phyloP scores from a whole-genome alignment of 2,113 vertebrate species.

The Larimichthys polyactis region DNA sequence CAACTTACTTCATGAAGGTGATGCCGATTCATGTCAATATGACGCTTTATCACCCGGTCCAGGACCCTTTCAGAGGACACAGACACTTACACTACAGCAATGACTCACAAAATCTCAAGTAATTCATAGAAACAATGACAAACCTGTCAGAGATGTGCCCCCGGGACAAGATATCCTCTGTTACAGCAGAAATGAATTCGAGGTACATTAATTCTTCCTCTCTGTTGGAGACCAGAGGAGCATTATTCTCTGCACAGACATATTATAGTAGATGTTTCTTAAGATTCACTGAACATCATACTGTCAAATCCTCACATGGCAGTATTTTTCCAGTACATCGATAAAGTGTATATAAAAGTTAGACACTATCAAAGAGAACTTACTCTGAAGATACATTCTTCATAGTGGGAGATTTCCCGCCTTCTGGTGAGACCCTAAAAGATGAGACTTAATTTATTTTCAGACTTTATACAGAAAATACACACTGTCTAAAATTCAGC shows the following conservation, averaged over 20 bases:
- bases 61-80: slow-evolving; percentile 73
- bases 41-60: slow-evolving; percentile 77
- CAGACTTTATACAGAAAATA: neutral
- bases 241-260: slow-evolving; percentile 4
- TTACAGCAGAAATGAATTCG: slow-evolving; percentile 92
- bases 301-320: neutral
- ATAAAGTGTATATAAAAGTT: neutral
- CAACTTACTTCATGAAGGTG: slow-evolving; percentile 78
- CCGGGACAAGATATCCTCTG: slow-evolving; percentile 92
- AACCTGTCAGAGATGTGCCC: slow-evolving; percentile 94
- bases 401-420: slow-evolving; percentile 71
- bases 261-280: neutral
- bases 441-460: neutral
- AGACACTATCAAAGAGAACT: slow-evolving; percentile 61
- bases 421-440: slow-evolving; percentile 70
- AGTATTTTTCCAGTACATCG: neutral
- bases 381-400: slow-evolving; percentile 85
- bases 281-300: neutral
- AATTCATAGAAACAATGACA: slow-evolving; percentile 20
- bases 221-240: slow-evolving; percentile 78
- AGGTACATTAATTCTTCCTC: slow-evolving; percentile 93
- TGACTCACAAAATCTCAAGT: neutral
- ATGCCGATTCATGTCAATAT: slow-evolving; percentile 83
- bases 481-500: neutral
- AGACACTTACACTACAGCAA: slow-evolving; percentile 10